Conservation (phyloP, 2,113 vertebrate genomes). For the Melanocharis versteri region DNA sequence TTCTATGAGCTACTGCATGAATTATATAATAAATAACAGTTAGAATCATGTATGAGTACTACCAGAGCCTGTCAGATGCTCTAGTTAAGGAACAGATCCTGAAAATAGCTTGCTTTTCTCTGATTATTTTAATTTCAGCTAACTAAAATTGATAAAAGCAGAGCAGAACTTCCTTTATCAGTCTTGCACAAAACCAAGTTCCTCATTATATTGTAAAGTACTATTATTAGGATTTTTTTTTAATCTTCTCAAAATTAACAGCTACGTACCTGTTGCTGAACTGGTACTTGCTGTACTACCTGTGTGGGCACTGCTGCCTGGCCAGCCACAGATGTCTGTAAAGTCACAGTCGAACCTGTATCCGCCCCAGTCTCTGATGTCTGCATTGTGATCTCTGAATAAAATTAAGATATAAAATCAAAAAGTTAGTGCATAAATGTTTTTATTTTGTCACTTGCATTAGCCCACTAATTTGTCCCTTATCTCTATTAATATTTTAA, state of each 20-base stretch:
- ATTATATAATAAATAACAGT: not conserved
- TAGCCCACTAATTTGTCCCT: not conserved
- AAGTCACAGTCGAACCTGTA: constrained; percentile 82
- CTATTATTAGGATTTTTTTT: not conserved
- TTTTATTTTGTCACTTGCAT: not conserved
- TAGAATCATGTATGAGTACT: not conserved
- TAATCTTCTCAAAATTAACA: not conserved
- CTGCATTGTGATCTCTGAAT: constrained; percentile 81
- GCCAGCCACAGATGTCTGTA: constrained; percentile 82
- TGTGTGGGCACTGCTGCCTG: constrained; percentile 83
- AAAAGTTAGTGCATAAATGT: not conserved
- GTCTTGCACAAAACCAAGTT: not conserved
- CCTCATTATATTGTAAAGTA: not conserved
- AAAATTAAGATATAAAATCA: constrained; percentile 31
- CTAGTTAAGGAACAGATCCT: not conserved
- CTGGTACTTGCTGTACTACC: constrained; percentile 81
- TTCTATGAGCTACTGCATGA: not conserved
- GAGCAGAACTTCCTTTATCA: not conserved
- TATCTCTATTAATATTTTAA: not conserved
- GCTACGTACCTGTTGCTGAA: constrained; percentile 79
- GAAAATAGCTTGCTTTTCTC: not conserved
- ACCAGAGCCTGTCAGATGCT: not conserved
- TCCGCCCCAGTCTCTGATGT: constrained; percentile 82
- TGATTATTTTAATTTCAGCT: not conserved
- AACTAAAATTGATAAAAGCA: not conserved